Conservation (phyloP, 2,113 vertebrate genomes). For the Synchiropus splendidus region DNA sequence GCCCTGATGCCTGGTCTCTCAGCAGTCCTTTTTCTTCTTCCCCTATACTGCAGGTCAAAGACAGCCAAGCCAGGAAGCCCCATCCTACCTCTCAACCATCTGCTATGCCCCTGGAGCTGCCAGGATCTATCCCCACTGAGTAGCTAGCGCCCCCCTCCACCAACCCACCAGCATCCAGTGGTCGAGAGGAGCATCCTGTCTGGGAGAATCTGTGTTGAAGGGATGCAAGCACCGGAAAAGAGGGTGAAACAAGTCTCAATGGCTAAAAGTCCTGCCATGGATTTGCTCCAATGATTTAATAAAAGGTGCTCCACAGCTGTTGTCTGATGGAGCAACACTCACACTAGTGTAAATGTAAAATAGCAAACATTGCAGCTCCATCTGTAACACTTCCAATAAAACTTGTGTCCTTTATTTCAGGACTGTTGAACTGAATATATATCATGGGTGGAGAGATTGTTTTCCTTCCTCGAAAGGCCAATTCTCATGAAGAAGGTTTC, state of each 20-base stretch:
- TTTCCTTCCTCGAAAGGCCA: too few species aligned
- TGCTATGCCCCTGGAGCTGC: conserved; percentile 59
- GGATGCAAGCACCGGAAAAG: conserved; percentile 8
- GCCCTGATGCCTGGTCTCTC: conserved; percentile 6
- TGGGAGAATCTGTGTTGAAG: conserved; percentile 14
- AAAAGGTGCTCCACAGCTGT: too few species aligned
- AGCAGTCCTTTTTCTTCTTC: conserved; percentile 14
- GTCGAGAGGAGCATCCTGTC: conserved; percentile 33
- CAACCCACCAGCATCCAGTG: conserved; percentile 22
- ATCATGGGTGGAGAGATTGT: too few species aligned
- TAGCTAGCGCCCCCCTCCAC: conserved; percentile 17
- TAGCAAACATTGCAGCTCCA: too few species aligned
- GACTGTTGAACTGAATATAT: too few species aligned
- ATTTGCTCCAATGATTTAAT: too few species aligned
- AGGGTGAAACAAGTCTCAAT: conserved; percentile 2
- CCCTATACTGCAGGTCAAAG: conserved; percentile 42
- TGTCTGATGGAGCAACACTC: too few species aligned
- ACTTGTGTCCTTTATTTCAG: too few species aligned
- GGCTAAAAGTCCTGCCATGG: too few species aligned
- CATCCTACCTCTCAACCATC: conserved; percentile 54
- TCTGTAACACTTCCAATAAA: too few species aligned
- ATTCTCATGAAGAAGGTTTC: too few species aligned
- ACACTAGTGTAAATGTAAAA: too few species aligned
- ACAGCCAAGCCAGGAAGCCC: conserved; percentile 44
- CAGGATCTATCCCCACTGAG: conserved; percentile 40